Evolutionary conservation across 2,888 invertebrate species (phyloP), one percentile per base, ranked within the genome.

Genomic region (Achlya flavicornis): DNA sequence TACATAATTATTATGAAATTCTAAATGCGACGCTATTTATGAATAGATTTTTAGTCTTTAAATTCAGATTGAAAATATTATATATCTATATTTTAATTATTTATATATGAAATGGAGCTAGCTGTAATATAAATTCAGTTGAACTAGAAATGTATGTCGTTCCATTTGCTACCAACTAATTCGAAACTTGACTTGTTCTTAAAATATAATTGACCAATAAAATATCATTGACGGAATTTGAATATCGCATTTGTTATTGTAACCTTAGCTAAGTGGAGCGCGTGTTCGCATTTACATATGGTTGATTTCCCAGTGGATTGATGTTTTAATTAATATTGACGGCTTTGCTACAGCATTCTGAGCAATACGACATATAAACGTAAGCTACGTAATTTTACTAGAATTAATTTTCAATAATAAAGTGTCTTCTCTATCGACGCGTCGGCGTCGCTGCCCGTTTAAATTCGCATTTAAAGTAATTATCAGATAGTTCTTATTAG

Each of bases 1-100:
- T 83, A 86, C 76, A 81, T 77, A 71, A 72, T 75, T 78, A 82
- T 83, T 87, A 78, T 78, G 67, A 82, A 86, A 85, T 80, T 85
- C 81, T 89, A 89, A 91, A 91, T 90, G 87, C 90, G 89, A 90
- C 86, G 90, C 92, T 93, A 92, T 92, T 91, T 91, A 92, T 89
- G 80, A 86, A 83, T 89, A 90, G 87, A 88, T 85, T 86, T 83
- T 87, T 88, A 91, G 87, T 86, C 79, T 89, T 90, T 88, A 88
- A 85, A 88, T 90, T 92, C 91, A 92, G 89, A 92, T 91, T 89
- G 84, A 89, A 78, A 89, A 87, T 86, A 73, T 78, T 80, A 74
- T 71, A 79, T 78, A 78, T 79, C 83, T 84, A 83, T 84, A 85
- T 83, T 81, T 84, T 86, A 87, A 87, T 88, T 88, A 89, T 85